Evolutionary conservation across 2,888 invertebrate genomes (phyloP), one percentile per base, ranked within the genome.

Genomic region (Drosophila diplacantha): DNA sequence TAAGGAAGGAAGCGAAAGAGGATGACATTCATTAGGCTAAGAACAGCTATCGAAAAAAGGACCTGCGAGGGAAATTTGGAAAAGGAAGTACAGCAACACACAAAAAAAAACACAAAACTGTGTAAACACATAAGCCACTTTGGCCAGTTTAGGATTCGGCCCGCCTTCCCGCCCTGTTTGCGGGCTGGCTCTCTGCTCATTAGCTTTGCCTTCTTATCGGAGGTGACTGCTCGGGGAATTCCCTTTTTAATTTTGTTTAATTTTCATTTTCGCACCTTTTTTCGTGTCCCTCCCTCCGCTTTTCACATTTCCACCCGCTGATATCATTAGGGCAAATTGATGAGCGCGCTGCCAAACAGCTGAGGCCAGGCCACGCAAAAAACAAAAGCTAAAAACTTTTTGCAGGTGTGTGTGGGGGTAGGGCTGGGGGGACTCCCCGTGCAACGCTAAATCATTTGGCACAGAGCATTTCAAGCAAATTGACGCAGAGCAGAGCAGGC

Each of bases 391-490:
- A 47, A 60, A 76, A 80, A 82, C 80, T 72, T 67, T 67, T 68
- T 61, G 24, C 54, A n/a, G n/a, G n/a, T n/a, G n/a, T n/a, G n/a
- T n/a, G n/a, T n/a, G n/a, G n/a, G n/a, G n/a, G n/a, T n/a, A n/a
- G 12, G n/a, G 31, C 12, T 11, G 12, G 31, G 47, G 49, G 52
- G 54, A 29, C 16, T 59, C 69, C 49, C 41, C 47, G 31, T 60
- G 60, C 52, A 52, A 74, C 65, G 83, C 65, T 78, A 78, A 83
- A 78, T 78, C 78, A 78, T 78, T 78, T 83, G 83, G 83, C 78
- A 76, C 74, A 72, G 81, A 77, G 78, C 81, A 74, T 83, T 80
- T 78, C 81, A 83, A 78, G 81, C 83, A 81, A 78, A 78, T 78
- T 78, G 83, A 81, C 81, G 81, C 60, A 46, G 37, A 63, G 50